Evolutionary conservation across 2,888 invertebrate species (phyloP), one percentile per base, ranked within the genome.

Genomic region (Himalopsyche tibetana): DNA sequence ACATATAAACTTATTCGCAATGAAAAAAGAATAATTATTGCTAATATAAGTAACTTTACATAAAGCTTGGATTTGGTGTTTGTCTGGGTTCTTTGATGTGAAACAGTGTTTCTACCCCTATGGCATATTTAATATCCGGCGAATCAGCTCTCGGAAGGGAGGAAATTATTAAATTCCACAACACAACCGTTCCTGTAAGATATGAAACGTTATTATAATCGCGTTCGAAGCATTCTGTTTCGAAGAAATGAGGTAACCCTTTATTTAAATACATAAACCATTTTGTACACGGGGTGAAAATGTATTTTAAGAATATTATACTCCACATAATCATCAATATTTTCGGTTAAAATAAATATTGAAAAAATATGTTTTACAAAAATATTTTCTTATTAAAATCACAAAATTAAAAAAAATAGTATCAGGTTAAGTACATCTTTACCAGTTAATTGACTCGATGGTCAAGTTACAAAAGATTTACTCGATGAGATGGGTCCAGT

Each of bases 101-200:
- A 56, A 56, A 56, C 56, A 45, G 38, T 11, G 56, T 82, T 40
- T 19, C 55, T 38, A 55, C 42, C 38, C 38, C 55, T 38, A 56
- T 55, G 63, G 84, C 28, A 80, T 80, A 84, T 84, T 84, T 84
- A 84, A 84, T 84, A 79, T 84, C 84, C 84, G 84, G 84, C n/a
- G 55, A 51, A n/a, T 80, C 51, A 56, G 84, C 42, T 56, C 56
- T 80, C 63, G 79, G 15, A 56, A 55, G 17, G 84, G 74, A 38
- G 84, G 84, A 84, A 84, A 84, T 84, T 81, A 84, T 84, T 80
- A 80, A 56, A 56, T 80, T 84, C 80, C 80, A 42, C 84, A 80
- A 56, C 56, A 38, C 19, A 40, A 36, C 84, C 40, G 56, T 80
- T 80, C 38, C 19, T 38, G 17, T 80, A 3, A 19, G 74, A 56